phyloP scores from a whole-genome alignment of 92 coral and sea anemone species.

The Phenganax stokvisi region DNA sequence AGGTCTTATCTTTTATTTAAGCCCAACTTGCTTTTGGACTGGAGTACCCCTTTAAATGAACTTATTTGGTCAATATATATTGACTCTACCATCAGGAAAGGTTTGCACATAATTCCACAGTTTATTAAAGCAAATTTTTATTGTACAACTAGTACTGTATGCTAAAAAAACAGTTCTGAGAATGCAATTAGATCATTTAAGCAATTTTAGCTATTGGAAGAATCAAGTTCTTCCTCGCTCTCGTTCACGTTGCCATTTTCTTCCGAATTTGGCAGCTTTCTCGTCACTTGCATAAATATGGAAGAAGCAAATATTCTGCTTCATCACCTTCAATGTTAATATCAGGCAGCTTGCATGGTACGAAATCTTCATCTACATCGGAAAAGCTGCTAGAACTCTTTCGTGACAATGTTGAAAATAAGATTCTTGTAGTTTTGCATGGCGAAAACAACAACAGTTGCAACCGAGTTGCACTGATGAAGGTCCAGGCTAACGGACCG shows the following conservation, averaged over 20 bases:
- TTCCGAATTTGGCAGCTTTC: neutral
- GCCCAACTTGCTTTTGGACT: neutral
- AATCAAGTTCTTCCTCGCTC: neutral
- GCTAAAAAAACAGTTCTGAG: no score
- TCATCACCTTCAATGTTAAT: neutral
- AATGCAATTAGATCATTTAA: neutral
- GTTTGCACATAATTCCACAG: neutral
- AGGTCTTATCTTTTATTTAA: constrained; percentile 25
- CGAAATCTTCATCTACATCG: no score
- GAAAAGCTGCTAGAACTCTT: neutral
- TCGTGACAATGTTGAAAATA: neutral
- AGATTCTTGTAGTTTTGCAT: no score
- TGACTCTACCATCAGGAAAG: neutral
- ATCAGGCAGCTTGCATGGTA: no score
- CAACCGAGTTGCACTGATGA: no score
- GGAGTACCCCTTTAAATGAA: no score
- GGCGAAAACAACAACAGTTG: no score
- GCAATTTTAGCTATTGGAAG: constrained; percentile 9
- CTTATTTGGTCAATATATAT: neutral
- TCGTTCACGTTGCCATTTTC: neutral
- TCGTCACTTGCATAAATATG: neutral
- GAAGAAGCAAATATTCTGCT: neutral
- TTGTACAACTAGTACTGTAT: neutral
- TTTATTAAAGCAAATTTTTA: neutral
- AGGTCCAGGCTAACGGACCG: no score